phyloP scores from a whole-genome alignment of 2,113 vertebrate genomes.

The Burhinus bistriatus region DNA sequence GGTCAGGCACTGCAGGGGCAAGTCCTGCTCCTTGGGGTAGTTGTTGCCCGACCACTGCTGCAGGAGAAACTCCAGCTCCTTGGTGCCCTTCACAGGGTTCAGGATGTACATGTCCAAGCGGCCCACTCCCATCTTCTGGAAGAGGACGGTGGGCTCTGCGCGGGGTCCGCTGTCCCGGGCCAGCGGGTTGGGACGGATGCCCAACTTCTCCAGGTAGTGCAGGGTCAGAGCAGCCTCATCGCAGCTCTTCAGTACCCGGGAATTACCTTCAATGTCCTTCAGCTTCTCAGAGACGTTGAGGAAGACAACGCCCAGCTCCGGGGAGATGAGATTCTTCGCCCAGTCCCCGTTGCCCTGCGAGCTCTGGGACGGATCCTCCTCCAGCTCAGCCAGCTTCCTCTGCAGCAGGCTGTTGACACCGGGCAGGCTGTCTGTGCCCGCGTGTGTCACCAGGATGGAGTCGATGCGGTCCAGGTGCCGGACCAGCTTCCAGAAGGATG shows the following conservation, averaged over 20 bases:
- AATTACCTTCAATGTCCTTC: slow-evolving; percentile 56
- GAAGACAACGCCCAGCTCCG: slow-evolving; percentile 89
- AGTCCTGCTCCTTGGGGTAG: slow-evolving; percentile 50
- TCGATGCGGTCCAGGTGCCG: slow-evolving; percentile 93
- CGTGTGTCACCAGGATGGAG: slow-evolving; percentile 87
- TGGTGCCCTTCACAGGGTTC: slow-evolving; percentile 80
- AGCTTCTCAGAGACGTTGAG: slow-evolving; percentile 81
- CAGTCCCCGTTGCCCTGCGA: slow-evolving; percentile 75
- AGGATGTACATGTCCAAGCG: slow-evolving; percentile 89
- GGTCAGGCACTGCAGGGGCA: slow-evolving; percentile 76
- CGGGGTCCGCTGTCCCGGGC: slow-evolving; percentile 54
- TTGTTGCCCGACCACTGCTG: slow-evolving; percentile 72
- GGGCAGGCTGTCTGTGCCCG: slow-evolving; percentile 87
- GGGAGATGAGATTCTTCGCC: slow-evolving; percentile 86
- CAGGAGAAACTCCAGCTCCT: slow-evolving; percentile 78
- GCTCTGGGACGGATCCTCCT: slow-evolving; percentile 71
- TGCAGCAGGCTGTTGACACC: slow-evolving; percentile 89
- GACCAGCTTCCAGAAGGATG: slow-evolving; percentile 95
- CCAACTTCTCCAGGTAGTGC: slow-evolving; percentile 76
- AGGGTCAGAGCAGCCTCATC: slow-evolving; percentile 81
- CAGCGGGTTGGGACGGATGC: slow-evolving; percentile 77
- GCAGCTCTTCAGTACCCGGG: slow-evolving; percentile 69
- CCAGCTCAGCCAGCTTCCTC: slow-evolving; percentile 86
- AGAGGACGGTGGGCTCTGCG: slow-evolving; percentile 83
- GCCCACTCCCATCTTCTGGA: slow-evolving; percentile 96